Conservation (phyloP, 2,113 vertebrate genomes). For the Megaceryle maxima region DNA sequence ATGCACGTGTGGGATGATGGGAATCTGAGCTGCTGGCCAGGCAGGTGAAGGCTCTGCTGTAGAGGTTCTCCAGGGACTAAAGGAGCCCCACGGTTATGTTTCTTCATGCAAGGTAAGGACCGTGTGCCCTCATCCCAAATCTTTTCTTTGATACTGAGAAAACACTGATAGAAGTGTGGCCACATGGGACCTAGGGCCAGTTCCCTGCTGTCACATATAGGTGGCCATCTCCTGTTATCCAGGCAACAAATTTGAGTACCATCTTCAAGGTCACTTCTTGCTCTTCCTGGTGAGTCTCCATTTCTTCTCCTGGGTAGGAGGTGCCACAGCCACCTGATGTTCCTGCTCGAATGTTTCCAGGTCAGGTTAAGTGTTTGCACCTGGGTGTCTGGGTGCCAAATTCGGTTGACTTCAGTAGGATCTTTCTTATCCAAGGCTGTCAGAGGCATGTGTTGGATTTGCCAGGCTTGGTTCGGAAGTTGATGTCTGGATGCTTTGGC, state of each 20-base stretch:
- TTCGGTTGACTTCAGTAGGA: background rate
- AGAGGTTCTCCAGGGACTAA: background rate
- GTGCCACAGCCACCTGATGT: background rate
- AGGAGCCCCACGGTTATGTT: background rate
- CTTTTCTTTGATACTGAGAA: background rate
- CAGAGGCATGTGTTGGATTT: background rate
- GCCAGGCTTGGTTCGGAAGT: background rate
- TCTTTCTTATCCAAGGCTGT: background rate
- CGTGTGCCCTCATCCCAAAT: background rate
- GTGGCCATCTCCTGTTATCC: background rate
- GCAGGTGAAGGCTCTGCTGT: background rate
- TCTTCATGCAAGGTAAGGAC: background rate
- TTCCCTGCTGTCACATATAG: background rate
- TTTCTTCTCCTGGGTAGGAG: background rate
- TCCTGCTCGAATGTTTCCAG: background rate
- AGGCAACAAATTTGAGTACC: background rate
- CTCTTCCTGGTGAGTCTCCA: background rate
- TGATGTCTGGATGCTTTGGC: background rate
- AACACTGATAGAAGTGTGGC: fast-evolving
- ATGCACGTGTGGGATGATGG: background rate
- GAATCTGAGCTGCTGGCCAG: background rate
- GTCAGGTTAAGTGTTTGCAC: fast-evolving
- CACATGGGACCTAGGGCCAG: fast-evolving
- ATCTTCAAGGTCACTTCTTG: background rate
- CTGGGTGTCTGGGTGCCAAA: background rate